Evolutionary conservation across 2,888 invertebrate species (phyloP), one percentile per base, ranked within the genome.

Genomic region (Sialis lutaria): DNA sequence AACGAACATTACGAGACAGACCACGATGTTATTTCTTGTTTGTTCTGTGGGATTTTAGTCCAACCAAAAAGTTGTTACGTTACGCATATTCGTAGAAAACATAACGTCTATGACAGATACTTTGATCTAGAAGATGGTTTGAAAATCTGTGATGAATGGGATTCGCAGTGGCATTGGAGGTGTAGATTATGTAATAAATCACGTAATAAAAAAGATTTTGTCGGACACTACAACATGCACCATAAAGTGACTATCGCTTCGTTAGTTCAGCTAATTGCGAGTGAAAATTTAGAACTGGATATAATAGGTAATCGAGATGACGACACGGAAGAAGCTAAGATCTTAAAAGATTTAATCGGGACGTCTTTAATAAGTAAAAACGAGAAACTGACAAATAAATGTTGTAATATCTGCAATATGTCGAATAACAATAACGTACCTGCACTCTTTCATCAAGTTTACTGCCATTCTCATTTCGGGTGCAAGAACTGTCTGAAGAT

Each of bases 401-500:
- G 13, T 32, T 44, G 33, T 49, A 40, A 41, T 33, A 40, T 48
- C n/a, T 51, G 42, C 43, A 33, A 9, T 12, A 48, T n/a, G 22
- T 42, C 35, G 12, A 10, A 34, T 42, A 47, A 41, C n/a, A 31
- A 31, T 22, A 42, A 46, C 12, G 44, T 44, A 30, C 50, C 50
- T 8, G 33, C 40, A n/a, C 35, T 31, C 30, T 50, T 50, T 42
- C 50, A 50, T 34, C 41, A 40, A 40, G 42, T 50, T 37, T 50
- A 39, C 33, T 50, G 50, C 37, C 22, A 22, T 6, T 44, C 22
- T 30, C 35, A 32, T 39, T 10, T 45, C 33, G 40, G 41, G 31
- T 42, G 48, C 40, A 31, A 31, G 9, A 22, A 43, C 13, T 35
- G 37, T 31, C 42, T 46, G 22, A 42, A 46, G 42, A 46, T 30